Conservation (phyloP, 1,140 invertebrate species). For the Trachymyrmex cornetzi region DNA sequence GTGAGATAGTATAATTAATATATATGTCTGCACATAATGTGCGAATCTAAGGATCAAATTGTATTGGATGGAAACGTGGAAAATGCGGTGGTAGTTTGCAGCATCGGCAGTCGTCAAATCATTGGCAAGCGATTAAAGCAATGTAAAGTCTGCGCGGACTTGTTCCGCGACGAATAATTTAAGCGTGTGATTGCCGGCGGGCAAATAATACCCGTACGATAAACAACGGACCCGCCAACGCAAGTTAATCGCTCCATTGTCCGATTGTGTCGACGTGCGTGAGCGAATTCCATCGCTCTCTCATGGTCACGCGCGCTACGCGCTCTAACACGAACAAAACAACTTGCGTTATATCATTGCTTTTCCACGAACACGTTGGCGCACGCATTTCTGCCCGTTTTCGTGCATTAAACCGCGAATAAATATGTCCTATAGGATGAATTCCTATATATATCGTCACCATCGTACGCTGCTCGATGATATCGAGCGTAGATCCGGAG, state of each 20-base stretch:
- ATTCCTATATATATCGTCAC: constrained; percentile 49
- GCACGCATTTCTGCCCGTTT: constrained; percentile 39
- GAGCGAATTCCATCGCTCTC: constrained; percentile 74
- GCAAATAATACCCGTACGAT: constrained; percentile 81
- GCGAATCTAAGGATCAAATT: constrained; percentile 18
- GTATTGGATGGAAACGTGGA: constrained; percentile 3
- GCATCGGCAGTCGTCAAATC: constrained; percentile 74
- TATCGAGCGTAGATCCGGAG: constrained; percentile 37
- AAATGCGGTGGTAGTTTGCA: constrained; percentile 51
- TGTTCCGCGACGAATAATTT: constrained; percentile 80
- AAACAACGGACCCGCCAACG: constrained; percentile 79
- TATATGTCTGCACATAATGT: background rate
- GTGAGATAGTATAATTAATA: background rate
- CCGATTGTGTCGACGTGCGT: constrained; percentile 76
- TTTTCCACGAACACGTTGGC: constrained; percentile 36
- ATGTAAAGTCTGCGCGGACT: constrained; percentile 77
- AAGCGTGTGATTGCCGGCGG: constrained; percentile 79
- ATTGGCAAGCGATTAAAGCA: constrained; percentile 80
- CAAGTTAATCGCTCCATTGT: constrained; percentile 84
- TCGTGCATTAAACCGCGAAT: constrained; percentile 56
- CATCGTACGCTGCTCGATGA: constrained; percentile 28
- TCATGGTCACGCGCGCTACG: constrained; percentile 16
- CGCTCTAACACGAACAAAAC: constrained; percentile 49
- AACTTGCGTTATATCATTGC: constrained; percentile 61
- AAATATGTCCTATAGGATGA: constrained; percentile 43